These are phyloP conservation scores for Embiotoca jacksoni DNA, from an alignment of 2,113 vertebrate species.

Conservation along the genomic window DNA sequence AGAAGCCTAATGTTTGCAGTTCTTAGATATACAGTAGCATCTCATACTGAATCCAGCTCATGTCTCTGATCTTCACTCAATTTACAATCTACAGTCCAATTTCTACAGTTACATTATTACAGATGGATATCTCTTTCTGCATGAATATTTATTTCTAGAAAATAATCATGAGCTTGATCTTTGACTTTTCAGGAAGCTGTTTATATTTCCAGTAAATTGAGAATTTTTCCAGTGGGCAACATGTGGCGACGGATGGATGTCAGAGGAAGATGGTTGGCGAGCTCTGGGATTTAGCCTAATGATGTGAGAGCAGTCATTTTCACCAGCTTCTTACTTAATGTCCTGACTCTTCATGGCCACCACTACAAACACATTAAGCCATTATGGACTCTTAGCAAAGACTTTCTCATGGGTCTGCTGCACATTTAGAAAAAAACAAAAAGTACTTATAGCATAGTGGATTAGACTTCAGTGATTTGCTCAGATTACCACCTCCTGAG, in stretches of 20 bases:
- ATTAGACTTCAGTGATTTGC: constrained; percentile 32
- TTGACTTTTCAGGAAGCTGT: background rate
- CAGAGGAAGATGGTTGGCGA: constrained; percentile 21
- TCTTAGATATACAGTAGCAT: constrained; percentile 20
- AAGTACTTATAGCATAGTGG: constrained; percentile 23
- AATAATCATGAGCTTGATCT: background rate
- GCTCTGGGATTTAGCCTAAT: constrained; percentile 50
- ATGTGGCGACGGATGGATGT: constrained; percentile 19
- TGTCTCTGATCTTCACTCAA: constrained; percentile 17
- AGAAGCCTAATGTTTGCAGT: constrained; percentile 10
- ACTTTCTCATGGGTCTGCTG: constrained; percentile 45
- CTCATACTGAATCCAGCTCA: background rate
- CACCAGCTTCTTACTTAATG: constrained; percentile 57
- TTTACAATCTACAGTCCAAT: background rate
- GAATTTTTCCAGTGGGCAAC: background rate
- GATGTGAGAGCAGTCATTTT: constrained; percentile 61
- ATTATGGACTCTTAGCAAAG: constrained; percentile 52
- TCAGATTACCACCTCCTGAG: constrained; percentile 11
- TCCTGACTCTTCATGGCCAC: constrained; percentile 55
- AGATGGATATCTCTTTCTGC: constrained; percentile 1
- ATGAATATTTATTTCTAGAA: background rate
- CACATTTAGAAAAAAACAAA: constrained; percentile 27
- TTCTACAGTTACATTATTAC: constrained; percentile 7
- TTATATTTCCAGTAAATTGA: constrained; percentile 33
- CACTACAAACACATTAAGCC: constrained; percentile 66